phyloP scores from a whole-genome alignment of 2,888 invertebrate genomes.

The Nephrotoma flavescens region DNA sequence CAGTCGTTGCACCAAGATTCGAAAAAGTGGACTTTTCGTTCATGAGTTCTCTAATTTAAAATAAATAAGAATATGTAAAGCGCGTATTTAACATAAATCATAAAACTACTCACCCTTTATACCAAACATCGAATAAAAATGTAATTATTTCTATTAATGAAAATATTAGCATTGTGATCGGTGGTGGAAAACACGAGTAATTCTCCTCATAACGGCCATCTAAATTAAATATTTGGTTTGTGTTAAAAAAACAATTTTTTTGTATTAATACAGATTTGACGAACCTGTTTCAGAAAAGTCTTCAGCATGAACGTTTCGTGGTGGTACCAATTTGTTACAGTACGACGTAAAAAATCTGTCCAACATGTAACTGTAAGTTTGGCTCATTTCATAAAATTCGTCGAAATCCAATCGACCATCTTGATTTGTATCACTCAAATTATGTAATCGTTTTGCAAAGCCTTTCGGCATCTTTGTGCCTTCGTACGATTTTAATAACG shows the following conservation, averaged over 20 bases:
- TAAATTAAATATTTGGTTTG: constrained; percentile 14
- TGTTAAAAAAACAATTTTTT: not conserved
- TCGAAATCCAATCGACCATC: constrained; percentile 49
- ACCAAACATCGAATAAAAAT: constrained; percentile 36
- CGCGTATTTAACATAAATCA: constrained; percentile 12
- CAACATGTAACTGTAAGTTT: constrained; percentile 35
- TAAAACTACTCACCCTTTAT: constrained; percentile 25
- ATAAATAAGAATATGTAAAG: constrained; percentile 21
- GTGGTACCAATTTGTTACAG: constrained; percentile 26
- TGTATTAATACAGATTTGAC: too few species aligned
- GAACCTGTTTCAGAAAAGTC: constrained; percentile 20
- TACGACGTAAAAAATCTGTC: constrained; percentile 23
- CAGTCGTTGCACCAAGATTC: constrained; percentile 13
- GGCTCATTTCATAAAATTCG: constrained; percentile 51
- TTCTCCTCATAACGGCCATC: constrained; percentile 79
- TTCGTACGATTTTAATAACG: constrained; percentile 23
- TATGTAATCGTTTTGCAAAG: constrained; percentile 50
- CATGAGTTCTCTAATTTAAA: constrained; percentile 9
- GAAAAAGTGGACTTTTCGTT: not conserved
- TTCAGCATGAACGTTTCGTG: constrained; percentile 17
- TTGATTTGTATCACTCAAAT: constrained; percentile 44
- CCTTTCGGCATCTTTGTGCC: constrained; percentile 50
- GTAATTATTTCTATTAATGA: constrained; percentile 74
- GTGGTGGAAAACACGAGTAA: constrained; percentile 87
- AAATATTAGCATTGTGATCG: constrained; percentile 80